A percentile compares a stretch with the other conserved stretches of the same genome.
Evolutionary conservation across 2,113 vertebrate genomes (phyloP).

Genomic region (Podocnemis expansa): DNA sequence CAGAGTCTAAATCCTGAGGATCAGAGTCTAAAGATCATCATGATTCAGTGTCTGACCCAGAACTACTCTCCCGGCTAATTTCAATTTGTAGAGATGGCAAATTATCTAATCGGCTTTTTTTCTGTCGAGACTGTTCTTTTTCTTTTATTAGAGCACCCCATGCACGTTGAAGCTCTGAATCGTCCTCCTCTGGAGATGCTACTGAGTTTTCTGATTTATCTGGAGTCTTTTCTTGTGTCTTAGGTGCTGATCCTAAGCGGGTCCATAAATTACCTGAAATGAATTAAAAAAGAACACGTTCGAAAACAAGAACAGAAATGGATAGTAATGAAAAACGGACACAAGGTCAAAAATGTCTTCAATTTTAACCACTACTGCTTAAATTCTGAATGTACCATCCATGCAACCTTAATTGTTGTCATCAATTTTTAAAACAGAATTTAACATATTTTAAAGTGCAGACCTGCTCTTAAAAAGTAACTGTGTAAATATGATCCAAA

Average conservation of each 20-base stretch:
- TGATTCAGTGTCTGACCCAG: conserved; percentile 91
- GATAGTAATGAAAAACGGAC: background rate
- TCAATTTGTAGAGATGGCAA: conserved; percentile 97
- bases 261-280: conserved; percentile 90
- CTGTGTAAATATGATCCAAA: too few species aligned
- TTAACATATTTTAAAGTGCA: background rate
- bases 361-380: background rate
- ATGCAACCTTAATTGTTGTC: background rate
- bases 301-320: background rate
- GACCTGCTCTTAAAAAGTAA: background rate
- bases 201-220: conserved; percentile 73
- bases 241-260: conserved; percentile 86
- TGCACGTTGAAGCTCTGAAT: conserved; percentile 90
- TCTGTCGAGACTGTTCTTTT: conserved; percentile 91
- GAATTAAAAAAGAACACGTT: background rate
- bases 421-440: background rate
- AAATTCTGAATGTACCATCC: background rate
- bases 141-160: conserved; percentile 98
- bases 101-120: conserved; percentile 95
- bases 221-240: conserved; percentile 77
- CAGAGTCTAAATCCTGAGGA: conserved; percentile 36
- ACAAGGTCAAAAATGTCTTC: background rate
- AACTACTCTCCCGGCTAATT: conserved; percentile 97
- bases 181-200: conserved; percentile 85
- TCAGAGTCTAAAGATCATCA: conserved; percentile 74